These are phyloP conservation scores for Pogonognathellus flavescens DNA, from an alignment of 1,140 invertebrate species.

Conservation along the genomic window DNA sequence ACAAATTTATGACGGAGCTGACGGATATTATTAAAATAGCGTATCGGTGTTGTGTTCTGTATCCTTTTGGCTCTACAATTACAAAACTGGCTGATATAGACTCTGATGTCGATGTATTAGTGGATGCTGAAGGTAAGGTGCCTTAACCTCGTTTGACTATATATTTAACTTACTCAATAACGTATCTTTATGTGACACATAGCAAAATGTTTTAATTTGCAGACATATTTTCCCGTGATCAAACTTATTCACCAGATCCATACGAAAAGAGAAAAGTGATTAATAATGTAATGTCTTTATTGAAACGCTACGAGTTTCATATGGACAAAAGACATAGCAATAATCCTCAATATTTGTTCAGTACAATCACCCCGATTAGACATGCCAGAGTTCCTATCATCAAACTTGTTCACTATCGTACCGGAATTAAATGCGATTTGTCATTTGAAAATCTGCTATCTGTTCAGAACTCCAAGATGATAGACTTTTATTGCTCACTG, in stretches of 20 bases:
- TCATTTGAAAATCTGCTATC: conserved; percentile 79
- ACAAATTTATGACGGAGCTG: background rate
- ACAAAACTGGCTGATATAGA: background rate
- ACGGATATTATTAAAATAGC: background rate
- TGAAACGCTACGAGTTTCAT: background rate
- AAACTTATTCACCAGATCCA: background rate
- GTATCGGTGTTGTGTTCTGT: background rate
- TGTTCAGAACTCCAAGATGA: conserved; percentile 76
- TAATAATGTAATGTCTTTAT: background rate
- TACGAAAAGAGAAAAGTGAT: background rate
- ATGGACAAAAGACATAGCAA: no score
- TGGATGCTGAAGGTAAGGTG: background rate
- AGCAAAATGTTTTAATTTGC: background rate
- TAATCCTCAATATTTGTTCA: conserved; percentile 68
- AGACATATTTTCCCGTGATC: background rate
- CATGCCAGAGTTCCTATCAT: conserved; percentile 81
- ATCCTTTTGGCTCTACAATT: conserved; percentile 7
- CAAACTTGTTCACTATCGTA: conserved; percentile 76
- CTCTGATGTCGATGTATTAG: conserved; percentile 23
- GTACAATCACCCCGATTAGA: conserved; percentile 75
- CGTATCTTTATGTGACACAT: no score
- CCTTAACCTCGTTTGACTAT: no score
- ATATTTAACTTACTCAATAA: no score
- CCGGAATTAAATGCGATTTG: conserved; percentile 77
- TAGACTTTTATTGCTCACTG: conserved; percentile 74